A percentile compares a stretch with the other conserved stretches of the same genome.
These are phyloP conservation scores for Oscheius sp. DNA, from an alignment of 2,888 invertebrate genomes.

Conservation along the genomic window DNA sequence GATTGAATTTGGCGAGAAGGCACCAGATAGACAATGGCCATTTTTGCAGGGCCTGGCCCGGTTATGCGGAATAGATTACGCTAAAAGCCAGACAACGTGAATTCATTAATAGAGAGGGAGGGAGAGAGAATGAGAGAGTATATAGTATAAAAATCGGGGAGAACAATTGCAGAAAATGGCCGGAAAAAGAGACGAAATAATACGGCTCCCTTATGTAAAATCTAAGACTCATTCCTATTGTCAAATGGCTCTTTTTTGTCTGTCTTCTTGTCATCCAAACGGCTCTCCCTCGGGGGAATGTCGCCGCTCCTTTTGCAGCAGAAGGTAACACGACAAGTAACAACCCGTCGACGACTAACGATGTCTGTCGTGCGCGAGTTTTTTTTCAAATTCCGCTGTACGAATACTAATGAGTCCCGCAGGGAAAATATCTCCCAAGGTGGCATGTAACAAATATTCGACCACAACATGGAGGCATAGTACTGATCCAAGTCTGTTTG, in stretches of 20 bases:
- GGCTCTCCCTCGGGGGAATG: conserved; percentile 8
- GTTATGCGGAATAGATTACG: conserved; percentile 13
- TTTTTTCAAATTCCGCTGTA: conserved; percentile 13
- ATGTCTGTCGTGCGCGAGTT: neutral
- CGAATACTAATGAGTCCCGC: neutral
- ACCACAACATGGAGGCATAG: neutral
- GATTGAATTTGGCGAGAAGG: conserved; percentile 16
- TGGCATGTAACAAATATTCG: neutral
- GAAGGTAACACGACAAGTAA: neutral
- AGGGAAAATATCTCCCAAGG: neutral
- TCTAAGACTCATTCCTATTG: conserved; percentile 8
- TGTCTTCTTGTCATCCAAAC: conserved; percentile 17
- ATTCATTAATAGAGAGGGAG: no score
- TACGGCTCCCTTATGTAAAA: neutral
- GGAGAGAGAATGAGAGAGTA: conserved; percentile 7
- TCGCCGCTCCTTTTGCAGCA: neutral
- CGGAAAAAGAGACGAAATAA: conserved; percentile 1
- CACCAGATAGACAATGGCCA: conserved; percentile 2
- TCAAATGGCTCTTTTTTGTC: conserved; percentile 22
- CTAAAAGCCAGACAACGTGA: neutral
- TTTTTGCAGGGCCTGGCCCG: conserved; percentile 2
- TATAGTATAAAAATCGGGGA: neutral
- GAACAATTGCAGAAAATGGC: conserved; percentile 4
- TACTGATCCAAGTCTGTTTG: neutral
- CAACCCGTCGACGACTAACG: neutral